Percentiles rank a stretch among this genome's conserved stretches.
Evolutionary conservation across 92 coral and sea anemone genomes (phyloP).

Genomic region (Porites divaricata): DNA sequence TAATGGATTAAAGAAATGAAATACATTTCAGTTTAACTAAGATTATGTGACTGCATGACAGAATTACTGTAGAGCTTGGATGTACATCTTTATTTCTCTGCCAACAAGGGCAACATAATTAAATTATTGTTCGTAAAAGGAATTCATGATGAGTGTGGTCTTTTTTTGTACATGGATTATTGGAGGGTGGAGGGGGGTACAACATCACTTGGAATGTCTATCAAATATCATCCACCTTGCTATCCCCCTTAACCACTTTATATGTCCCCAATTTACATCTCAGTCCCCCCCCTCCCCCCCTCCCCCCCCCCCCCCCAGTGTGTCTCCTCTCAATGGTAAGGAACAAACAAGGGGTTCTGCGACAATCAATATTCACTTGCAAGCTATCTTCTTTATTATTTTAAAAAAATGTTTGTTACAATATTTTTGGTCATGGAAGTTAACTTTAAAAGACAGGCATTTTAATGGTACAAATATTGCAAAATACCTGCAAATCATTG

Average conservation of each 20-base stretch:
- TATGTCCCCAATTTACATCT: conserved; percentile 41
- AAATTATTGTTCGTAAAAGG: conserved; percentile 31
- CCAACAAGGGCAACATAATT: conserved; percentile 45
- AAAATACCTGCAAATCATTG: too few species aligned
- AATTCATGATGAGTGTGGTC: conserved; percentile 44
- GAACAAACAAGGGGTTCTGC: conserved; percentile 46
- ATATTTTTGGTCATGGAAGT: too few species aligned
- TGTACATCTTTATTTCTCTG: conserved; percentile 39
- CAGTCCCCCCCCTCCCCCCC: conserved; percentile 35
- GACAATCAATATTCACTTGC: conserved; percentile 52
- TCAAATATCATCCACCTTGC: conserved; percentile 47
- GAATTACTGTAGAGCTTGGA: conserved; percentile 44
- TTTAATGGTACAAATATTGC: too few species aligned
- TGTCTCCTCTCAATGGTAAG: conserved; percentile 48
- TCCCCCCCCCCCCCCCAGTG: conserved; percentile 34
- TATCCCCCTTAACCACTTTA: conserved; percentile 46
- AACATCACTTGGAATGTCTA: conserved; percentile 46
- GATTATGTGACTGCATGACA: conserved; percentile 40
- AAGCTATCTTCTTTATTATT: conserved; percentile 46
- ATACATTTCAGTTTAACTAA: conserved; percentile 33
- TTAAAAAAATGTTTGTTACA: conserved; percentile 34
- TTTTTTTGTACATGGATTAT: conserved; percentile 47
- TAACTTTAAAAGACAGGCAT: too few species aligned
- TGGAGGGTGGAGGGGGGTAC: conserved; percentile 45
- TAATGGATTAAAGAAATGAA: conserved; percentile 34